Percentiles rank a stretch among this genome's conserved stretches.
Conservation (phyloP, 2,797 vertebrate genomes). For the Hipposideros larvatus region DNA sequence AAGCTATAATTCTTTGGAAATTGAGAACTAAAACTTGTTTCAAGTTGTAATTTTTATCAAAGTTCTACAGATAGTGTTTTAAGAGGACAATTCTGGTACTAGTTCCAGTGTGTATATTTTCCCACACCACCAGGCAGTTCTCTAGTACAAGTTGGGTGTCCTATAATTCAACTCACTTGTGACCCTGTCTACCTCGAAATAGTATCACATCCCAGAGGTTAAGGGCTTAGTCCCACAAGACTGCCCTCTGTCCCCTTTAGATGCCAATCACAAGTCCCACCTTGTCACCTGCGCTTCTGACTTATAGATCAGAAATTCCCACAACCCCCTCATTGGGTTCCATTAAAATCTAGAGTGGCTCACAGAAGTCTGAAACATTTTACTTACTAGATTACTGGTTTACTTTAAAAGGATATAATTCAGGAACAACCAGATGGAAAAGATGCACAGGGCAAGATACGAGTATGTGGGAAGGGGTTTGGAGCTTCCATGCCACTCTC, state of each 20-base stretch:
- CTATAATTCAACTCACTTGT: not conserved
- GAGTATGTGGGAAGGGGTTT: not conserved
- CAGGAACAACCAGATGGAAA: not conserved
- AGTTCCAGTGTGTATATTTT: not conserved
- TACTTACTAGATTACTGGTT: not conserved
- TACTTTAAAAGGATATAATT: not conserved
- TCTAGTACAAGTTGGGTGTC: not conserved
- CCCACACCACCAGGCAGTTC: not conserved
- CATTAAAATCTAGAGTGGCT: not conserved
- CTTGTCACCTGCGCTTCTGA: not conserved
- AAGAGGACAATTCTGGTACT: not conserved
- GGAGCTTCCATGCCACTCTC: not conserved
- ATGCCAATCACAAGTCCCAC: not conserved
- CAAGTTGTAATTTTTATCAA: constrained; percentile 22
- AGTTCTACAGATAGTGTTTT: not conserved
- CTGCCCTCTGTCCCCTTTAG: not conserved
- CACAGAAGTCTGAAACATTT: not conserved
- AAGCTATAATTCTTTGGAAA: not conserved
- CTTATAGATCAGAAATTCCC: not conserved
- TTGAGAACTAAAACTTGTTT: not conserved
- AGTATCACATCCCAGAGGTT: not conserved
- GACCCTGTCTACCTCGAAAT: not conserved
- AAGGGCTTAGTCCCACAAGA: not conserved
- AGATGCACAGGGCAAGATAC: not conserved
- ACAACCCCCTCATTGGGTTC: not conserved